A percentile compares a stretch with the other conserved stretches of the same genome.
These are phyloP conservation scores for Oryzias javanicus DNA, from an alignment of 2,113 vertebrate species.

Conservation along the genomic window DNA sequence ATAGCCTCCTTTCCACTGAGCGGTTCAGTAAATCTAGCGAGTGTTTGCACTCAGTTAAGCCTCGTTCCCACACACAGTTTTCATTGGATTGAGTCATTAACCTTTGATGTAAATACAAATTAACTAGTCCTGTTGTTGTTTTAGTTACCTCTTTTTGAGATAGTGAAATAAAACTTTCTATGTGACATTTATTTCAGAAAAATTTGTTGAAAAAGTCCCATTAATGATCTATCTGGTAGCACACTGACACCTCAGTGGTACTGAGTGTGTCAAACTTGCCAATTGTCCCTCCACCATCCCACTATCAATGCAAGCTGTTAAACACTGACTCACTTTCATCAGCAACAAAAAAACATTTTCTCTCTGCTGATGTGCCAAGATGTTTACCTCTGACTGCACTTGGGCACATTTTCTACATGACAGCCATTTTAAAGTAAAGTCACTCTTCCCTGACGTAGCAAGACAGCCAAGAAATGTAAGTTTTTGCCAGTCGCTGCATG, in stretches of 20 bases:
- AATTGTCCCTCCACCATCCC: neutral
- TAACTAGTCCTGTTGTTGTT: too few relatives aligned
- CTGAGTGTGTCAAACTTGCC: neutral
- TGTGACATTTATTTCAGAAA: too few relatives aligned
- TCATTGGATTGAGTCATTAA: too few relatives aligned
- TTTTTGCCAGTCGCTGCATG: constrained; percentile 50
- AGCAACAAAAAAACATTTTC: constrained; percentile 43
- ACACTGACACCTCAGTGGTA: constrained; percentile 3
- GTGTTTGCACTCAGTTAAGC: too few relatives aligned
- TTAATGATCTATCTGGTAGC: neutral
- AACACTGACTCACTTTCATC: constrained; percentile 42
- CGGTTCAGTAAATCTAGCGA: too few relatives aligned
- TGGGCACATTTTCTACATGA: constrained; percentile 32
- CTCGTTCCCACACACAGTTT: too few relatives aligned
- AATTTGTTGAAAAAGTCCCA: neutral
- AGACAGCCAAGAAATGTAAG: constrained; percentile 48
- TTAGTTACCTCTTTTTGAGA: too few relatives aligned
- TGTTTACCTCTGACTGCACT: constrained; percentile 33
- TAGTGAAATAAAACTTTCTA: too few relatives aligned
- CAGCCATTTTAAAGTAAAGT: constrained; percentile 45
- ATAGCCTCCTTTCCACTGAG: too few relatives aligned
- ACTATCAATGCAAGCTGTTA: constrained; percentile 45
- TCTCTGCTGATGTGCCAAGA: constrained; percentile 27
- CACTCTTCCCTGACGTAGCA: constrained; percentile 31
- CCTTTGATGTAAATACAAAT: too few relatives aligned